Evolutionary conservation across 2,113 vertebrate genomes (phyloP).

Genomic region (Stictonetta naevosa): DNA sequence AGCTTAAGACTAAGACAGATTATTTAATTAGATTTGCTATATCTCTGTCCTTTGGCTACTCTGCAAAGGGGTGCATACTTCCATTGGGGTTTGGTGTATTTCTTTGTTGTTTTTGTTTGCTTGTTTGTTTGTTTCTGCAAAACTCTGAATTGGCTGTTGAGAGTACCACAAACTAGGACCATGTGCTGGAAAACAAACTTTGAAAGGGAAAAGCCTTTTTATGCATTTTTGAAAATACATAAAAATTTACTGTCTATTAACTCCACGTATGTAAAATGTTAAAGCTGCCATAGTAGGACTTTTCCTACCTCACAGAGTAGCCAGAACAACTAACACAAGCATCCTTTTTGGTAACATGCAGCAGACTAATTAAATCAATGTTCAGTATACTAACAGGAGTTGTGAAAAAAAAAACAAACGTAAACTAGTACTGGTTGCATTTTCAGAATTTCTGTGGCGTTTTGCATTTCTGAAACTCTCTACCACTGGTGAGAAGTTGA

Average conservation of each 20-base stretch:
- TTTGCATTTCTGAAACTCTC: not conserved
- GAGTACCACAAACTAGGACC: not conserved
- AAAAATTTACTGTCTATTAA: not conserved
- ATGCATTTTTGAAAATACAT: not conserved
- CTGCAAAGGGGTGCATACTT: not conserved
- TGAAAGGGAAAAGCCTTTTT: not conserved
- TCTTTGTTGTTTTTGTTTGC: not conserved
- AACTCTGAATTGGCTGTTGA: not conserved
- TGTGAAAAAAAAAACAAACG: not conserved
- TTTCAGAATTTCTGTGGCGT: slow-evolving; percentile 3
- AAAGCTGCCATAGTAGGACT: not conserved
- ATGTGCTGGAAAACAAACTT: not conserved
- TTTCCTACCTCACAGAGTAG: not conserved
- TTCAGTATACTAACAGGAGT: slow-evolving; percentile 21
- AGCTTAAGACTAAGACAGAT: not conserved
- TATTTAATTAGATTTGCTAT: not conserved
- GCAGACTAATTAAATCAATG: slow-evolving; percentile 29
- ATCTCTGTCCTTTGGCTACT: not conserved
- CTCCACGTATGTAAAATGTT: not conserved
- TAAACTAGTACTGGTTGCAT: slow-evolving; percentile 18
- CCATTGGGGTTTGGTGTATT: not conserved
- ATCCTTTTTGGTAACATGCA: slow-evolving; percentile 9
- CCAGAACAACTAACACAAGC: not conserved
- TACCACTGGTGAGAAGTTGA: not conserved
- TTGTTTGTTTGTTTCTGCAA: not conserved